Evolutionary conservation across 2,113 vertebrate species (phyloP), one percentile per base, ranked within the genome.

Genomic region (Pygoscelis adeliae): DNA sequence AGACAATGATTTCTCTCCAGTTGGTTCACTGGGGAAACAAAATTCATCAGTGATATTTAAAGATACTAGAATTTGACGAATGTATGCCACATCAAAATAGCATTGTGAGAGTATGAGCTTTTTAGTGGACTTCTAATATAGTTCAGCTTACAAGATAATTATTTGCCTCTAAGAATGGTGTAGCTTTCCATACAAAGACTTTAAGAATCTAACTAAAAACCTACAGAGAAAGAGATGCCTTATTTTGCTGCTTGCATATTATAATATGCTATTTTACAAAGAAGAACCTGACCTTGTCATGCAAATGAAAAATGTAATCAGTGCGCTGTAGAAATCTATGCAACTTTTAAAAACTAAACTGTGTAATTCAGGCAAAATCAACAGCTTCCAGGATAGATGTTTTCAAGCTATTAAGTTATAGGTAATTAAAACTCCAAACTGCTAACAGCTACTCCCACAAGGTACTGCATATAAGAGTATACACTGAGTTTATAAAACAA

Each of bases 231-330:
- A 63, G 36, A 78, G 22, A 46, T 23, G 9, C 29, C 86, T 86
- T 32, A 4, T 73, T 83, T 83, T 62, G 29, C 53, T 85, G 32
- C 27, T 92, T 78, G 14, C 29, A 17, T 84, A 53, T 70, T 85
- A 46, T 72, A 83, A 89, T 84, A 73, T 44, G 20, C 3, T 69
- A 8, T 67, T 96, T 89, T 92, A 87, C 1, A 6, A 83, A 76
- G 34, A 84, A 29, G 16, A 69, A 66, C 10, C 40, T 62, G 26
- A 84, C 8, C 20, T 70, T 53, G 74, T 53, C 19, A 82, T 67
- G 71, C 30, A 93, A 95, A 82, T 72, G 25, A 67, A 92, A 95
- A 94, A 42, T 47, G n/a, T 81, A 69, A 93, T 65, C 65, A 65
- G 40, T 38, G 19, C 11, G 49, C n/a, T 84, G 15, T 72, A 80